Evolutionary conservation across 2,797 vertebrate genomes (phyloP).

Genomic region (Sandelia bainsii): DNA sequence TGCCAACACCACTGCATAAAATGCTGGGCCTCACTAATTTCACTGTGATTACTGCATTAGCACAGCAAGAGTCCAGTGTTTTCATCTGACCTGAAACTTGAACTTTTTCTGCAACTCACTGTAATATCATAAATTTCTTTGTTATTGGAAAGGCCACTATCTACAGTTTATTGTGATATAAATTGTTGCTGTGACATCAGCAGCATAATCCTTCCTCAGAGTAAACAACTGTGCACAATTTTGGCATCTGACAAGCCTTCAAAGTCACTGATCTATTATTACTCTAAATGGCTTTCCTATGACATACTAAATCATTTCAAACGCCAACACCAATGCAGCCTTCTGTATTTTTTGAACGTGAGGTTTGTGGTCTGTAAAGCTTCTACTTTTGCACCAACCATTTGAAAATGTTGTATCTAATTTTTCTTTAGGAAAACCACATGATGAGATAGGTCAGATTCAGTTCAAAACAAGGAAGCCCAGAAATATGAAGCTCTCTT

Average conservation of each 20-base stretch:
- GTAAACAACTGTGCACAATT: conserved; percentile 5
- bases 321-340: not conserved
- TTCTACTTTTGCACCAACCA: conserved; percentile 7
- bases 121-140: not conserved
- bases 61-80: too few relatives aligned
- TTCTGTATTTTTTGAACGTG: not conserved
- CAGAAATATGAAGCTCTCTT: conserved; percentile 37
- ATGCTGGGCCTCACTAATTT: not conserved
- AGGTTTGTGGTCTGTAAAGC: conserved; percentile 4
- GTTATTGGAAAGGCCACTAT: not conserved
- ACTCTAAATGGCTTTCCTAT: not conserved
- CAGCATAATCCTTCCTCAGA: not conserved
- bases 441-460: conserved; percentile 35
- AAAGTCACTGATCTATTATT: not conserved
- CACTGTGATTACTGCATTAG: not conserved
- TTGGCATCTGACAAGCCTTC: not conserved
- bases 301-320: not conserved
- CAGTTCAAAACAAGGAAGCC: conserved; percentile 28
- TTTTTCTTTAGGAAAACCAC: too few relatives aligned
- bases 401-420: conserved; percentile 10
- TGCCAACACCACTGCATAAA: not conserved
- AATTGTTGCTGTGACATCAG: not conserved
- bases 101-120: too few relatives aligned
- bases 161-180: not conserved
- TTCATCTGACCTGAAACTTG: too few relatives aligned